Conservation (phyloP, 2,797 vertebrate genomes). For the Macropus fuliginosus region DNA sequence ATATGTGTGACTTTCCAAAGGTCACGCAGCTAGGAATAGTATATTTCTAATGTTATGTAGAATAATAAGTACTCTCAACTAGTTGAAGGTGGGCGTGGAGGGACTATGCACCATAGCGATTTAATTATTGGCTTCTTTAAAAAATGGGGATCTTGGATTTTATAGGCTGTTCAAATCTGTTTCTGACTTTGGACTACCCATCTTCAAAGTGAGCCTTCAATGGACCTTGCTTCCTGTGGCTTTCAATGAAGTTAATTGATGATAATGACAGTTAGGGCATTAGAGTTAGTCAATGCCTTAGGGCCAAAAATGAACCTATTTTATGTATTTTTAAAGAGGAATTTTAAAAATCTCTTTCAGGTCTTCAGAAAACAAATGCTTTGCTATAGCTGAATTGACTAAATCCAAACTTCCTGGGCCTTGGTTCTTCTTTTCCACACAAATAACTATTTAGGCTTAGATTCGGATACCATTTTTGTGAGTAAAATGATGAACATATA, state of each 20-base stretch:
- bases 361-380: neutral
- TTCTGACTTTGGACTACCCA: neutral
- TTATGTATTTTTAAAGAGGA: neutral
- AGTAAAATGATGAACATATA: neutral
- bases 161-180: neutral
- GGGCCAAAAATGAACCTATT: neutral
- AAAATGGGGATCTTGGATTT: neutral
- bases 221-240: accelerated
- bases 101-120: accelerated
- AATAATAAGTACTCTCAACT: neutral
- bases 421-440: neutral
- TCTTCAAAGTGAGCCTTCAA: neutral
- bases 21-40: neutral
- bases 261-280: neutral
- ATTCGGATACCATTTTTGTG: neutral
- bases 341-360: neutral
- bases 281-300: neutral
- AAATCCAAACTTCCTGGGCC: neutral
- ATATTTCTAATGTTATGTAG: neutral
- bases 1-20: neutral
- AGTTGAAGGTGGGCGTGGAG: neutral
- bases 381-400: neutral
- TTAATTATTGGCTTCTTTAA: neutral
- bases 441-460: neutral
- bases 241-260: neutral